Evolutionary conservation across 2,888 invertebrate genomes (phyloP).

Genomic region (Leptopilina syphax): DNA sequence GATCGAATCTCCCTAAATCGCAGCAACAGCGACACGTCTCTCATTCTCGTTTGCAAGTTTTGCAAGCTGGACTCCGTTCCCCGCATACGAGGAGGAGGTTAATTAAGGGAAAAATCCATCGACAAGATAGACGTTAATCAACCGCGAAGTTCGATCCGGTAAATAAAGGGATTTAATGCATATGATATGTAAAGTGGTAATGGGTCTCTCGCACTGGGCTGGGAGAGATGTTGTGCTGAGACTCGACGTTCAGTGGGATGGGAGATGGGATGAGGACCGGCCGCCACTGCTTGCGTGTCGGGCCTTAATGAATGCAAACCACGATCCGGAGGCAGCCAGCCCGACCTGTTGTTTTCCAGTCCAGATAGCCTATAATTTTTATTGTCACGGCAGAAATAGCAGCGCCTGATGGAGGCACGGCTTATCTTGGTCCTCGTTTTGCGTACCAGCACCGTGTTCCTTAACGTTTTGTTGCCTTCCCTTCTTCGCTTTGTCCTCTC

Average conservation of each 20-base stretch:
- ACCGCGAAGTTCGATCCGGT: conserved; percentile 51
- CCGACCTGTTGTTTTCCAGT: conserved; percentile 81
- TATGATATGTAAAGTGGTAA: conserved; percentile 73
- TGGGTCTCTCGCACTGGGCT: conserved; percentile 57
- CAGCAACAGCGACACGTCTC: conserved; percentile 33
- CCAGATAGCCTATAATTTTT: conserved; percentile 82
- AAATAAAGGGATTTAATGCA: conserved; percentile 65
- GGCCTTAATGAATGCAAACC: conserved; percentile 81
- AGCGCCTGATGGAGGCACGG: conserved; percentile 77
- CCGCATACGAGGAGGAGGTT: background rate
- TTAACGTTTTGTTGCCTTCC: conserved; percentile 72
- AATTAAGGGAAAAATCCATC: conserved; percentile 29
- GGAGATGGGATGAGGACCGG: conserved; percentile 58
- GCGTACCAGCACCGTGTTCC: conserved; percentile 69
- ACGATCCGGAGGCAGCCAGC: conserved; percentile 77
- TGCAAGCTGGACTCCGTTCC: background rate
- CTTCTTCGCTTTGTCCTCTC: conserved; percentile 55
- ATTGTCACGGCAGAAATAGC: conserved; percentile 81
- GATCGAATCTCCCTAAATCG: conserved; percentile 32
- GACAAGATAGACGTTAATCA: conserved; percentile 40
- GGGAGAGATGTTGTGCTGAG: conserved; percentile 41
- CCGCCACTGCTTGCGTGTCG: conserved; percentile 77
- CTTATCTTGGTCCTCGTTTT: conserved; percentile 75
- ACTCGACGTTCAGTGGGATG: background rate
- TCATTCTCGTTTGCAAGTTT: background rate